Base-by-base conservation (phyloP, 1,140 invertebrate species). In the Polyergus mexicanus region DNA sequence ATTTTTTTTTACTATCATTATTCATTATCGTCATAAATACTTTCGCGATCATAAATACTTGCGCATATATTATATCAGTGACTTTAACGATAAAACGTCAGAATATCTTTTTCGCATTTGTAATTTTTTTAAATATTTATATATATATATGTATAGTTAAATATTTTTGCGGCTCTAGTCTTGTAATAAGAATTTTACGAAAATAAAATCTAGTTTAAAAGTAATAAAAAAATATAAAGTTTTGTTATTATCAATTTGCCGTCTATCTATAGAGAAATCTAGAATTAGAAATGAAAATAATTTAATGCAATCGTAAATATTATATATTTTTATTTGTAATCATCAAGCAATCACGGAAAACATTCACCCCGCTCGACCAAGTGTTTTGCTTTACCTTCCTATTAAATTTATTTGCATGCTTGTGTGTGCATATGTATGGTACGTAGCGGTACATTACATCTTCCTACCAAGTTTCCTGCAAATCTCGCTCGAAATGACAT, bases 1-100 rank as follows among this genome's bases (percentile, higher is more conserved):
- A 88, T 91, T 91, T 89, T 91, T 91, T 89, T 88, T 86, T 85
- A 60, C 66, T 83, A 86, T 88, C 74, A 77, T 90, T 90, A 87
- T 90, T 90, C 87, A 38, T 86, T 86, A 89, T 51, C 56, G 58
- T 81, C 25, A 22, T 54, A 72, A 83, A 41, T 60, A 60, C 78
- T 81, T 58, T 72, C 54, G 35, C 38, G 19, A 83, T 38, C 68
- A 4, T 32, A 32, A 32, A 32, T 32, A 4, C 13, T 19, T 44
- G 25, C 2, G 44, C 44, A 19, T 63, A 25, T 13, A 69, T 68
- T 78, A 38, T 28, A 63, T 22, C 11, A 6, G 16, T 19, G 22
- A n/a, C 6, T 22, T 54, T 38, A 2, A 44, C 3, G 4, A 35
- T 35, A 5, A 44, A 25, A 7, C 13, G 13, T 6, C 6, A 16